These are phyloP conservation scores for Odontothrips loti DNA, from an alignment of 2,888 invertebrate genomes.

Conservation along the genomic window DNA sequence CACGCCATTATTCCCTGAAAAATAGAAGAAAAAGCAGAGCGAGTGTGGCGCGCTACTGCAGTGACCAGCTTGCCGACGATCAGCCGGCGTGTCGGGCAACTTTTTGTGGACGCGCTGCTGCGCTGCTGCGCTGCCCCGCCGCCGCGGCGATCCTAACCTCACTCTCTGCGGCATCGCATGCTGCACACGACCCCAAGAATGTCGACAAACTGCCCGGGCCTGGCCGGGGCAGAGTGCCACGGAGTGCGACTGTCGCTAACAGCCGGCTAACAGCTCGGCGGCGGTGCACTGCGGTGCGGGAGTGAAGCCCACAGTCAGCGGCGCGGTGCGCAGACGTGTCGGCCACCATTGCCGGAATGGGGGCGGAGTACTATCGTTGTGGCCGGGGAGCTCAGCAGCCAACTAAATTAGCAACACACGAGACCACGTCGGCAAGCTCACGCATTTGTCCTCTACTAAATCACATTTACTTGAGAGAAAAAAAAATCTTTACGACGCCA, in stretches of 20 bases:
- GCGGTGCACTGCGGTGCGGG: background rate
- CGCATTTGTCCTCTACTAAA: background rate
- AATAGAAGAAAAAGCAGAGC: too few species aligned
- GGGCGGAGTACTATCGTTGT: background rate
- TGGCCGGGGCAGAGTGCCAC: background rate
- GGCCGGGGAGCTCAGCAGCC: background rate
- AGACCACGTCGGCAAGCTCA: background rate
- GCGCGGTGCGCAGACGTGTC: background rate
- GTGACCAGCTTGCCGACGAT: too few species aligned
- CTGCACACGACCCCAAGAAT: slow-evolving; percentile 17
- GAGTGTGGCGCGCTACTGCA: too few species aligned
- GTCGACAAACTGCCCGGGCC: slow-evolving; percentile 1
- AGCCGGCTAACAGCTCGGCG: background rate
- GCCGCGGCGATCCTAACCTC: background rate
- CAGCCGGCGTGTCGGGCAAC: background rate
- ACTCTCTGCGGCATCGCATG: background rate
- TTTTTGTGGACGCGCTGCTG: background rate
- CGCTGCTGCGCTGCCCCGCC: background rate
- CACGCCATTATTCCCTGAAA: too few species aligned
- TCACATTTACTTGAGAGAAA: background rate
- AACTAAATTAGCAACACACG: slow-evolving; percentile 5
- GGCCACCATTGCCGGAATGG: background rate
- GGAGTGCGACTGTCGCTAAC: background rate
- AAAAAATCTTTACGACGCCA: background rate
- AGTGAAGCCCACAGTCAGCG: background rate